Evolutionary conservation across 2,113 vertebrate genomes (phyloP).

Genomic region (Egretta garzetta): DNA sequence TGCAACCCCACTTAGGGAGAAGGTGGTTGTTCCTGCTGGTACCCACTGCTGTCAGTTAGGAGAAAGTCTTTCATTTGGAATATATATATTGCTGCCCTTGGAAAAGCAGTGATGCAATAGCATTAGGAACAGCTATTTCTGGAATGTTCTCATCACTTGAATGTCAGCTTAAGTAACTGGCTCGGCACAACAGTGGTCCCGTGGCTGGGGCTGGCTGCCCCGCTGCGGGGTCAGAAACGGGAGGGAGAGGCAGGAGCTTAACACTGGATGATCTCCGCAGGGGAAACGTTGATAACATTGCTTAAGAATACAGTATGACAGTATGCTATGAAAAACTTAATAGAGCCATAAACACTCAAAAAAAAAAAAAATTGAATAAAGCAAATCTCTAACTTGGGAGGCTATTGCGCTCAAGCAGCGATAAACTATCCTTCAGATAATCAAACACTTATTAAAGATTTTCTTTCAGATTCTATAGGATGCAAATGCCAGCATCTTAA

Average conservation of each 20-base stretch:
- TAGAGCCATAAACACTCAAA: background rate
- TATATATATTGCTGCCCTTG: no score
- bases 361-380: background rate
- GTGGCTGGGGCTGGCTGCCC: background rate
- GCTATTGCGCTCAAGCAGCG: background rate
- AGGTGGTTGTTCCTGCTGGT: background rate
- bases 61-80: background rate
- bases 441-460: background rate
- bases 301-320: background rate
- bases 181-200: background rate
- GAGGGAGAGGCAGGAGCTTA: background rate
- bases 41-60: background rate
- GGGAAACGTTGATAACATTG: background rate
- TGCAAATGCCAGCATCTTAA: background rate
- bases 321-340: background rate
- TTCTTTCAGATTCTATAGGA: background rate
- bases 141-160: background rate
- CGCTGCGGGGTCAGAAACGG: background rate
- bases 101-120: background rate
- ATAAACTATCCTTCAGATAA: background rate
- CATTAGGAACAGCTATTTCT: background rate
- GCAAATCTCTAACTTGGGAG: background rate
- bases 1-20: background rate
- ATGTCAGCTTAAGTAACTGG: background rate
- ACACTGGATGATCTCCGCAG: background rate